Percentiles rank a stretch among this genome's conserved stretches.
phyloP scores from a whole-genome alignment of 2,888 invertebrate genomes.

The Crossocerus cetratus region DNA sequence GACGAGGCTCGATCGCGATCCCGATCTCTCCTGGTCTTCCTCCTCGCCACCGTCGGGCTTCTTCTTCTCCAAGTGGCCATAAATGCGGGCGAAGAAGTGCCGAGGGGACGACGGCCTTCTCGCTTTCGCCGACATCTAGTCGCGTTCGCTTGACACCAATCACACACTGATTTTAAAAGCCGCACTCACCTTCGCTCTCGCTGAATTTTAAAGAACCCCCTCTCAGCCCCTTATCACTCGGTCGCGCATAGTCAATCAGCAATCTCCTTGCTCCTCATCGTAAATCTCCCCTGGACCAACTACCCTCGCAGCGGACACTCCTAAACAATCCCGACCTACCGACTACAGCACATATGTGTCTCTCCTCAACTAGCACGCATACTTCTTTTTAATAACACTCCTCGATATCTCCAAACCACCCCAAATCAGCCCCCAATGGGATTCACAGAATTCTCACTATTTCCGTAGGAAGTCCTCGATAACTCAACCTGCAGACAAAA shows the following conservation, averaged over 20 bases:
- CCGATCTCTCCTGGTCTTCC: conserved; percentile 39
- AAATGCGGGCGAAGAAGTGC: conserved; percentile 88
- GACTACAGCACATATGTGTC: too few relatives aligned
- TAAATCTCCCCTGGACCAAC: too few relatives aligned
- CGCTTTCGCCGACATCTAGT: conserved; percentile 62
- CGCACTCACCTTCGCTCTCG: background rate
- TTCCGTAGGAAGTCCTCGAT: too few relatives aligned
- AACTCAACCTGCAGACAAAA: too few relatives aligned
- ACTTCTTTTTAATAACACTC: too few relatives aligned
- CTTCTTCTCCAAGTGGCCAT: conserved; percentile 84
- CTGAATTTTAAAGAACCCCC: background rate
- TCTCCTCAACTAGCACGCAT: too few relatives aligned
- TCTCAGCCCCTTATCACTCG: background rate
- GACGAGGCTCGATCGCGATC: conserved; percentile 27
- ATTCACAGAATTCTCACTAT: too few relatives aligned
- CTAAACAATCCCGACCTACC: too few relatives aligned
- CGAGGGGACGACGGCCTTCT: conserved; percentile 85
- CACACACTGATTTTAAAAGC: background rate
- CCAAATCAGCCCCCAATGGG: too few relatives aligned
- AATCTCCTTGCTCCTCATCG: background rate
- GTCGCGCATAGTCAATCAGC: background rate
- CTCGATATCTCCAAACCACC: too few relatives aligned
- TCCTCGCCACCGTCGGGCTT: conserved; percentile 47
- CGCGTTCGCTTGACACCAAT: background rate
- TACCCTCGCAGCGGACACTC: too few relatives aligned